Evolutionary conservation across 64 coral and sea anemone species (phyloP).

Genomic region (Dendrophyllia cribrosa): DNA sequence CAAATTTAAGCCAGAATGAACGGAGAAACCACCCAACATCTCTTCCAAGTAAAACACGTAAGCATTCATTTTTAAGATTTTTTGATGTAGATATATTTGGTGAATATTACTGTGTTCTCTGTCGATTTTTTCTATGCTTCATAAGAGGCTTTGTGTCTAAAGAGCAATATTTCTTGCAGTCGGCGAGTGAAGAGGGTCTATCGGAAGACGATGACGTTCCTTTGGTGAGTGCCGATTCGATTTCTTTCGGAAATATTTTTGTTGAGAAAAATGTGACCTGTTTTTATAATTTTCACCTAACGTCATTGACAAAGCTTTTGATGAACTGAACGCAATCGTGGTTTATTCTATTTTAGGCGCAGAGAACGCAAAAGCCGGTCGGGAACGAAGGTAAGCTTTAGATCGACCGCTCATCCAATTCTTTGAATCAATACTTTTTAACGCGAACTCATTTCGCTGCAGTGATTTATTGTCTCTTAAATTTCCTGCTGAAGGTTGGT

Average conservation of each 20-base stretch:
- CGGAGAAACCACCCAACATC: slow-evolving; percentile 52
- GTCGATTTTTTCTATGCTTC: slow-evolving; percentile 38
- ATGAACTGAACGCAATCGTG: neutral
- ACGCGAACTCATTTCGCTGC: neutral
- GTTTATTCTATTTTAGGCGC: slow-evolving; percentile 23
- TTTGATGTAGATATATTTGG: slow-evolving; percentile 19
- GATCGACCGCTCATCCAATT: slow-evolving; percentile 28
- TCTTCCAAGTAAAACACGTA: slow-evolving; percentile 41
- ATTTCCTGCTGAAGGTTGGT: neutral
- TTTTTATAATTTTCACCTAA: neutral
- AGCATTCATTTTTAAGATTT: slow-evolving; percentile 16
- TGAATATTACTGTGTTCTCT: neutral
- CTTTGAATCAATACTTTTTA: neutral
- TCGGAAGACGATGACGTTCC: slow-evolving; percentile 21
- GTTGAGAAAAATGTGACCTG: neutral
- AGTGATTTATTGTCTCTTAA: neutral
- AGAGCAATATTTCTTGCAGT: slow-evolving; percentile 56
- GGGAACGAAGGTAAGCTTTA: slow-evolving; percentile 25
- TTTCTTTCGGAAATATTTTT: slow-evolving; percentile 29
- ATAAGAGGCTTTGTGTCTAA: slow-evolving; percentile 25
- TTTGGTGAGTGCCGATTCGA: slow-evolving; percentile 40
- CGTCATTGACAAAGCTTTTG: neutral
- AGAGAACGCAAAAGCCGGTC: slow-evolving; percentile 53
- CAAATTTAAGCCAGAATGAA: slow-evolving; percentile 66
- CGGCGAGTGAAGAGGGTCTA: slow-evolving; percentile 21